A percentile compares a stretch with the other conserved stretches of the same genome.
phyloP scores from a whole-genome alignment of 30 jellyfish, hydroid and myxozoan genomes.

The Hydractinia symbiolongicarpus region DNA sequence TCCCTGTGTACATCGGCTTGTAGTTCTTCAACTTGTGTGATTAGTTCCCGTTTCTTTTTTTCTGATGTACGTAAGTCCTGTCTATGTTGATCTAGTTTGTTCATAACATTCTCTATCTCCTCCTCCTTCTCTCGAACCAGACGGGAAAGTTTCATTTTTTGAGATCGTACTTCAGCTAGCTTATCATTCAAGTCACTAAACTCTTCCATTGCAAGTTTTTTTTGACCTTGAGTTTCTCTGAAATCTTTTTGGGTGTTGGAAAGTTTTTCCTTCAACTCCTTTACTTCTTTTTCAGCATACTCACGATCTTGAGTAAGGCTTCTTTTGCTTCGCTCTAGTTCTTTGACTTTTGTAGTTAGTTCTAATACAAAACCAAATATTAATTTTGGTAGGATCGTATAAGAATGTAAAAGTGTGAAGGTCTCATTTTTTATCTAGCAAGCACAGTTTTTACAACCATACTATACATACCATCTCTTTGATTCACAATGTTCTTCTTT shows the following conservation, averaged over 20 bases:
- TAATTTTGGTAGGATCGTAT: too few species aligned
- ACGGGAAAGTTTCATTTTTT: constrained; percentile 68
- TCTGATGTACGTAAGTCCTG: constrained; percentile 75
- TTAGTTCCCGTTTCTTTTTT: constrained; percentile 70
- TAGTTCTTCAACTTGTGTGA: constrained; percentile 77
- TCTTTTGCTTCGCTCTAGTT: constrained; percentile 55
- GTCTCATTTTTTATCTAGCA: not conserved
- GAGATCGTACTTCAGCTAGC: constrained; percentile 84
- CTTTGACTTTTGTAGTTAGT: constrained; percentile 42
- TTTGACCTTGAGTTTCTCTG: constrained; percentile 53
- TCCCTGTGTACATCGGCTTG: constrained; percentile 84
- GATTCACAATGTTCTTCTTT: constrained; percentile 41
- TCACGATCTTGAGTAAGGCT: constrained; percentile 38
- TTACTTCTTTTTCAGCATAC: constrained; percentile 37
- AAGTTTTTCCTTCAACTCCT: constrained; percentile 47
- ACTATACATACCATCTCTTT: constrained; percentile 60
- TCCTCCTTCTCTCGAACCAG: constrained; percentile 85
- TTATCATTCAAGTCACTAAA: constrained; percentile 80
- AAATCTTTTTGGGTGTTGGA: constrained; percentile 46
- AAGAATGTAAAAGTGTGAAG: not conserved
- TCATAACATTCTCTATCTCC: constrained; percentile 80
- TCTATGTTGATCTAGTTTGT: constrained; percentile 64
- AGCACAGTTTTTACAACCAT: not conserved
- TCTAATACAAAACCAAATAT: constrained; percentile 14
- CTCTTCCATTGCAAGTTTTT: constrained; percentile 72